Percentiles rank a stretch among this genome's conserved stretches.
phyloP scores from a whole-genome alignment of 2,888 invertebrate genomes.

The Agrilus biguttatus region DNA sequence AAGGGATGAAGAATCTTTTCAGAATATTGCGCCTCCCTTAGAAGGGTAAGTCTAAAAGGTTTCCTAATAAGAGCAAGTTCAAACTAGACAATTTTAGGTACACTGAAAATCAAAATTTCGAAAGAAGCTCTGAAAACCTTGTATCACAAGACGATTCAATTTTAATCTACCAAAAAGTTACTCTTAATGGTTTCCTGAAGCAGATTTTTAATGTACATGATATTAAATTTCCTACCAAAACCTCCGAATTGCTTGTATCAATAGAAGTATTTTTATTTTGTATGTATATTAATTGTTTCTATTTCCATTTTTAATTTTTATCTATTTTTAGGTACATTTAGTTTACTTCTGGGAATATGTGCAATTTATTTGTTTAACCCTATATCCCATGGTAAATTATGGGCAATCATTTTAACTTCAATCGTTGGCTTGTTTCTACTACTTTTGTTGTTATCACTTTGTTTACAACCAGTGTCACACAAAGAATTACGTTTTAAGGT shows the following conservation, averaged over 20 bases:
- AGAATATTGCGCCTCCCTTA: too few relatives aligned
- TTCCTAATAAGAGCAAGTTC: too few relatives aligned
- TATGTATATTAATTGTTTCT: slow-evolving; percentile 15
- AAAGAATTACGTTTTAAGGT: slow-evolving; percentile 50
- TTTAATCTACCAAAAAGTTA: slow-evolving; percentile 2
- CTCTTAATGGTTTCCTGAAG: slow-evolving; percentile 15
- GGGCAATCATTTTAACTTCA: slow-evolving; percentile 24
- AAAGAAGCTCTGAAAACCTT: slow-evolving; percentile 1
- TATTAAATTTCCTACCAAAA: slow-evolving; percentile 28
- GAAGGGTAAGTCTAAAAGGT: too few relatives aligned
- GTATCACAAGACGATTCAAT: too few relatives aligned
- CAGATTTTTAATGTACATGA: slow-evolving; percentile 34
- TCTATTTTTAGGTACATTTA: slow-evolving; percentile 22
- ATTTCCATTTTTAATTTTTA: slow-evolving; percentile 1
- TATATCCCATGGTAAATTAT: slow-evolving; percentile 25
- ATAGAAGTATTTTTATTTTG: slow-evolving; percentile 37
- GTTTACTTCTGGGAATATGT: slow-evolving; percentile 23
- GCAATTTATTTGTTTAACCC: slow-evolving; percentile 20
- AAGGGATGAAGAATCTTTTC: too few relatives aligned
- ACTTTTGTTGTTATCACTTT: slow-evolving; percentile 37
- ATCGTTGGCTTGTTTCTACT: slow-evolving; percentile 19
- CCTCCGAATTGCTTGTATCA: slow-evolving; percentile 33
- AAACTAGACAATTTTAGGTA: slow-evolving; percentile 4
- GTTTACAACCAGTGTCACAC: slow-evolving; percentile 46
- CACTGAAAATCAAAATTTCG: slow-evolving; percentile 6